Evolutionary conservation across 2,888 invertebrate species (phyloP), one percentile per base, ranked within the genome.

Genomic region (Ormia ochracea): DNA sequence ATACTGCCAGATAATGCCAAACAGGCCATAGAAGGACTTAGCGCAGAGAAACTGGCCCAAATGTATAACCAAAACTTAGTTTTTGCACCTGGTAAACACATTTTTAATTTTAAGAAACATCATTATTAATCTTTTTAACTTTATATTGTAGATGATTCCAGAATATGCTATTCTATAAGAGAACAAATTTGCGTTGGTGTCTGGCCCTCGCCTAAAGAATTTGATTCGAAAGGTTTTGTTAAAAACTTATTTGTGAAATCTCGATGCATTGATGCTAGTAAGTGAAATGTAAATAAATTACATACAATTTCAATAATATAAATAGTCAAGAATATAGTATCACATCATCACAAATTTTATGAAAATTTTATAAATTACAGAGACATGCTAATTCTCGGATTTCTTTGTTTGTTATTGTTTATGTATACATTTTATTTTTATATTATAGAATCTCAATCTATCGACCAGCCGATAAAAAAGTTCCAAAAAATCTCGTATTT

Each of bases 171-270:
- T 88, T 95, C 96, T 0, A 94, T 99, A 50, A 93, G 99, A 9
- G 99, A 99, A 89, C 95, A 97, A 87, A 96, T 98, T 56, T 94
- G 95, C 72, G 96, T 96, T 79, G 95, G 96, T 80, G 95, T 95
- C 31, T 94, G 96, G 93, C 95, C 95, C 0, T 91, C 93, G 83
- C 95, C 95, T n/a, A 93, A 94, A 75, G 93, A 93, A 0, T 92
- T 95, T 63, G 91, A 93, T 41, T 93, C 95, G 0, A 91, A 96
- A 56, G 96, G 95, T 81, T 94, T 94, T 86, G 96, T 95, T 0
- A 91, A 91, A 28, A 93, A 92, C 58, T 92, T 98, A 63, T 93
- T 93, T 59, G 93, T 98, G 26, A 93, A 93, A 86, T 98, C 98
- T 1, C 94, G 96, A 78, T 99, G 99, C 90, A 94, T 94, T 85